A percentile compares a stretch with the other conserved stretches of the same genome.
These are phyloP conservation scores for Drosophila hydei DNA, from an alignment of 1,140 invertebrate genomes.

Conservation along the genomic window DNA sequence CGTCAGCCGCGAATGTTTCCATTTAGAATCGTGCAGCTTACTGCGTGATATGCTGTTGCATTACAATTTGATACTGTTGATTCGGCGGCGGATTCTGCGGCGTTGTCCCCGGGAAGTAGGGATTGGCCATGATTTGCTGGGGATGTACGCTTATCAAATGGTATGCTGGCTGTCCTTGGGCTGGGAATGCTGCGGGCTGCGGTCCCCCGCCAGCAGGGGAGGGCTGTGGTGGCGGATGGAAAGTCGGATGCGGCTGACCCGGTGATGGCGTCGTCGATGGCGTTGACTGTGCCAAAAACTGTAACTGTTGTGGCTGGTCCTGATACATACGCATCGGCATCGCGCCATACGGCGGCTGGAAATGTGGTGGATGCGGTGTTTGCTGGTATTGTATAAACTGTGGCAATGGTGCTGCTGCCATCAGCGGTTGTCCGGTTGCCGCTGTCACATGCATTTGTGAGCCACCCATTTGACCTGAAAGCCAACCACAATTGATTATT, in stretches of 20 bases:
- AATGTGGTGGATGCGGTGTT: conserved; percentile 87
- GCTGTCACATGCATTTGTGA: conserved; percentile 89
- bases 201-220: conserved; percentile 85
- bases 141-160: conserved; percentile 86
- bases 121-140: conserved; percentile 77
- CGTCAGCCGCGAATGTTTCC: conserved; percentile 18
- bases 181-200: conserved; percentile 82
- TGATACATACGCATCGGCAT: conserved; percentile 87
- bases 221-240: conserved; percentile 86
- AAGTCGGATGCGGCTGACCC: conserved; percentile 87
- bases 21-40: conserved; percentile 44
- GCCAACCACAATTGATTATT: conserved; percentile 15
- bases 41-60: conserved; percentile 81
- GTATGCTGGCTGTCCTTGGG: conserved; percentile 79
- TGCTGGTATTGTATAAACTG: conserved; percentile 87
- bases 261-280: conserved; percentile 87
- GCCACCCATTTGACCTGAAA: conserved; percentile 86
- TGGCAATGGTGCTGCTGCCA: conserved; percentile 89
- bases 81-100: conserved; percentile 78
- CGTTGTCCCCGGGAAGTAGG: conserved; percentile 66
- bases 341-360: conserved; percentile 85
- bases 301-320: conserved; percentile 86
- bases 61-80: conserved; percentile 75
- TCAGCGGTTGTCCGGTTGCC: conserved; percentile 92
- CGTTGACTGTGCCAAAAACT: conserved; percentile 87